phyloP scores from a whole-genome alignment of 2,888 invertebrate species.

The Metopia argyrocephala region DNA sequence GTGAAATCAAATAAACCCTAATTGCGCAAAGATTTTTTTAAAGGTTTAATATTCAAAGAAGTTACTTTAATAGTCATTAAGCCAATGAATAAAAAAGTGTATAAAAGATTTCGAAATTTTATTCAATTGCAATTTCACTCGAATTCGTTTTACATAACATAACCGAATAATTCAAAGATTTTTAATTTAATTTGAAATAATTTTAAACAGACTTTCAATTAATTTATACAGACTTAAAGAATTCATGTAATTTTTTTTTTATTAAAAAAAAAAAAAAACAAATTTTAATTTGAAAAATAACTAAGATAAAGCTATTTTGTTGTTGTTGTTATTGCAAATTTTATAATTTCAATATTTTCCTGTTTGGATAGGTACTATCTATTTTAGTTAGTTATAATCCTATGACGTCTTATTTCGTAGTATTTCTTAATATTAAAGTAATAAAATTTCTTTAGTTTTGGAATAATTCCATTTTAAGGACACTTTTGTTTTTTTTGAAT shows the following conservation, averaged over 20 bases:
- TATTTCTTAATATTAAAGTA: not conserved
- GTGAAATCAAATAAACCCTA: too few species aligned
- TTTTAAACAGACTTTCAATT: not conserved
- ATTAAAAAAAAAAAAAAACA: not conserved
- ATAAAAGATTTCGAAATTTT: too few species aligned
- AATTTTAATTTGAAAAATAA: not conserved
- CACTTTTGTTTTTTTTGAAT: slow-evolving; percentile 3
- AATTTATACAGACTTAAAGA: not conserved
- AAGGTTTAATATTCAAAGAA: too few species aligned
- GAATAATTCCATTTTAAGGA: not conserved
- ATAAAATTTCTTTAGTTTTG: not conserved
- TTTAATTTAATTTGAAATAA: slow-evolving; percentile 1
- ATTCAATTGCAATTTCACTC: too few species aligned
- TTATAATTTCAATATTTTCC: not conserved
- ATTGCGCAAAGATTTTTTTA: too few species aligned
- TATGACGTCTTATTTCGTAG: not conserved
- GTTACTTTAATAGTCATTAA: too few species aligned
- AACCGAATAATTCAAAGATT: not conserved
- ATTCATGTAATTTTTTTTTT: not conserved
- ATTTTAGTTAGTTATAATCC: too few species aligned
- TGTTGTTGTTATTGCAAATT: not conserved
- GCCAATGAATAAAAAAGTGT: too few species aligned
- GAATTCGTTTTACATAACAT: too few species aligned
- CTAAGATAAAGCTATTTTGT: not conserved
- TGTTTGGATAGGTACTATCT: too few species aligned